These are phyloP conservation scores for Cephus sareptanus DNA, from an alignment of 2,888 invertebrate species.

Conservation along the genomic window DNA sequence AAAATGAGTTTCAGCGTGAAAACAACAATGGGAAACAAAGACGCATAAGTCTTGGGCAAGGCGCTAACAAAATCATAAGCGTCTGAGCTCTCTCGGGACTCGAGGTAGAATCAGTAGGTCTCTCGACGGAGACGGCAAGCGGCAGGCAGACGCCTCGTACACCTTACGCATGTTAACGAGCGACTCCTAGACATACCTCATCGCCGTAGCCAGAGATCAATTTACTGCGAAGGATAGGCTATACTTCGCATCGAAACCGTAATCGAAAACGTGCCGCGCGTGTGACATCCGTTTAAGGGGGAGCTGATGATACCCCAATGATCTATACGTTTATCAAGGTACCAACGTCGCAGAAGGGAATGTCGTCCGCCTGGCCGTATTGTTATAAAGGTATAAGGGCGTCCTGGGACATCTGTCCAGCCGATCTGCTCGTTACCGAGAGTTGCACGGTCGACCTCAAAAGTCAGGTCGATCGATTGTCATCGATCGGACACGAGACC, in stretches of 20 bases:
- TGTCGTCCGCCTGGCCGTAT: not conserved
- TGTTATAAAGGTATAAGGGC: not conserved
- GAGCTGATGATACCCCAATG: not conserved
- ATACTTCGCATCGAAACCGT: conserved; percentile 22
- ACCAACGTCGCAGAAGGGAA: not conserved
- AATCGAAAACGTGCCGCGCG: conserved; percentile 23
- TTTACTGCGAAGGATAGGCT: conserved; percentile 35
- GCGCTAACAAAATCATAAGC: not conserved
- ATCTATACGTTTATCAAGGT: not conserved
- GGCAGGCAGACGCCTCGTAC: conserved; percentile 42
- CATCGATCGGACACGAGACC: not conserved
- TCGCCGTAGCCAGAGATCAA: conserved; percentile 33
- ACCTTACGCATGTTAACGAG: conserved; percentile 53
- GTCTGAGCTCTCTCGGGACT: not conserved
- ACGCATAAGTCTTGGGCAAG: not conserved
- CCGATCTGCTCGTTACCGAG: conserved; percentile 4
- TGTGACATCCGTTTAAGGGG: conserved; percentile 6
- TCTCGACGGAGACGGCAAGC: not conserved
- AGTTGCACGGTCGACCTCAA: conserved; percentile 3
- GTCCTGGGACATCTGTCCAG: not conserved
- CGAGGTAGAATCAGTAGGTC: not conserved
- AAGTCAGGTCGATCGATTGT: not conserved
- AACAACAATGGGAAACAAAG: not conserved
- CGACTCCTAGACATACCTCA: conserved; percentile 39
- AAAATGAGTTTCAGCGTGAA: not conserved